Conservation (phyloP, 2,797 vertebrate species). For the Labroides dimidiatus region DNA sequence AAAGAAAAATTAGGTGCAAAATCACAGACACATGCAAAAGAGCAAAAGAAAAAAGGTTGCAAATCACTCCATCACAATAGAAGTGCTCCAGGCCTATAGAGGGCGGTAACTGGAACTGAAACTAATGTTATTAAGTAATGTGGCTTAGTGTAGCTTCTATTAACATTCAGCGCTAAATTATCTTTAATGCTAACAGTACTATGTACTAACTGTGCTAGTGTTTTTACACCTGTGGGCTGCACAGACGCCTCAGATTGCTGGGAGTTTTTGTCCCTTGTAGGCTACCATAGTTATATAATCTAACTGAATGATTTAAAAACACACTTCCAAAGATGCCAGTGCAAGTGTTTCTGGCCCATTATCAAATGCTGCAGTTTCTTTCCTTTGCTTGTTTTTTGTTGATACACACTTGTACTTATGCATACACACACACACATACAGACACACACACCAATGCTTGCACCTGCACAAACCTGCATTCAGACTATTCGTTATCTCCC, state of each 20-base stretch:
- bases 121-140: too few species aligned
- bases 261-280: too few species aligned
- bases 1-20: not conserved
- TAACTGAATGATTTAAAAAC: too few species aligned
- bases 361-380: slow-evolving; percentile 24
- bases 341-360: not conserved
- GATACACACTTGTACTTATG: slow-evolving; percentile 6
- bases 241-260: too few species aligned
- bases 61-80: not conserved
- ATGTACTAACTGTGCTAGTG: too few species aligned
- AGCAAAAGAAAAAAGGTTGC: not conserved
- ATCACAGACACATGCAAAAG: not conserved
- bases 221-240: too few species aligned
- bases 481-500: slow-evolving; percentile 75
- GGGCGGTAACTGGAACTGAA: too few species aligned
- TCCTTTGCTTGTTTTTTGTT: slow-evolving; percentile 15
- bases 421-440: slow-evolving; percentile 7
- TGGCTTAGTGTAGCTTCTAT: too few species aligned
- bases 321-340: too few species aligned
- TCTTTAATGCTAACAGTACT: not conserved
- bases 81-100: too few species aligned
- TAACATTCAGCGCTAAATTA: too few species aligned
- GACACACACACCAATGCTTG: slow-evolving; percentile 18
- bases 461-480: slow-evolving; percentile 54
- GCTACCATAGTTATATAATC: too few species aligned